phyloP scores from a whole-genome alignment of 2,113 vertebrate genomes.

The Turnix velox region DNA sequence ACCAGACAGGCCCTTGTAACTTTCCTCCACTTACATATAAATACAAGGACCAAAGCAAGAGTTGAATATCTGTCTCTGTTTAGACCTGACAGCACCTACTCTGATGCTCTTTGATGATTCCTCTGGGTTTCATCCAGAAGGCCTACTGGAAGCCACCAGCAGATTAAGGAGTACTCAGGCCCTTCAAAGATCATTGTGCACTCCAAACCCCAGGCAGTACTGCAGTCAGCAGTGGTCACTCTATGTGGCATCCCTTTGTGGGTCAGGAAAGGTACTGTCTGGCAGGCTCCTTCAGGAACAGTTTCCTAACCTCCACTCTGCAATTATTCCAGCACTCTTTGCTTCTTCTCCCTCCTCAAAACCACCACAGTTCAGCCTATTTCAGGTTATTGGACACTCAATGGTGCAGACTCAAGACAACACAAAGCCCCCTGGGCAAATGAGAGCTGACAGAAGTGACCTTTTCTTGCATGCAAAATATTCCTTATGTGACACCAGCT shows the following conservation, averaged over 20 bases:
- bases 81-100: neutral
- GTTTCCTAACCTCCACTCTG: neutral
- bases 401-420: neutral
- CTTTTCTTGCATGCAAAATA: neutral
- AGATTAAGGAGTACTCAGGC: neutral
- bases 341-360: neutral
- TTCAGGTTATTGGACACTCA: accelerated
- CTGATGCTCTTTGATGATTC: neutral
- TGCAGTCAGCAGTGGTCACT: accelerated
- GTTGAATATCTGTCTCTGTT: neutral
- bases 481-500: neutral
- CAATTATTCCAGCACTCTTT: neutral
- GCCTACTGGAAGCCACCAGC: neutral
- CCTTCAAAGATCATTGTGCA: accelerated
- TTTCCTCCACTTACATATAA: neutral
- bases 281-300: neutral
- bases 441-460: accelerated
- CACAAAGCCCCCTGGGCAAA: accelerated
- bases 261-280: neutral
- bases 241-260: accelerated
- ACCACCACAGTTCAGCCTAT: neutral
- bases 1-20: neutral
- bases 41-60: neutral
- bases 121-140: neutral
- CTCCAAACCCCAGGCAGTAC: neutral